A percentile compares a stretch with the other conserved stretches of the same genome.
phyloP scores from a whole-genome alignment of 2,113 vertebrate species.

The Calyptomena viridis region DNA sequence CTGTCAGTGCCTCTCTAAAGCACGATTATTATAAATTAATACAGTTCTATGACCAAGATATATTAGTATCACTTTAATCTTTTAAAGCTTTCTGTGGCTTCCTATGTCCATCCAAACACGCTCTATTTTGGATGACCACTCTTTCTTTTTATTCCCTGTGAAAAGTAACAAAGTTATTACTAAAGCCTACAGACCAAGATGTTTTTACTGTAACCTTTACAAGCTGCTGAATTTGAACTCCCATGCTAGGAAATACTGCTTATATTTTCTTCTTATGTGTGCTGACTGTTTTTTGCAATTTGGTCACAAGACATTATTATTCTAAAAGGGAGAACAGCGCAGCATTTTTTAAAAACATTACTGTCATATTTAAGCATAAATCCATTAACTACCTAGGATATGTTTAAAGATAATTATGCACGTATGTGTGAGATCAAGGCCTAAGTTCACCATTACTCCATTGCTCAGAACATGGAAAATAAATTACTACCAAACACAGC shows the following conservation, averaged over 20 bases:
- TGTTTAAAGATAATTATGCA: not conserved
- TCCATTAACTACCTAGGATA: not conserved
- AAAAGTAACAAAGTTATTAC: not conserved
- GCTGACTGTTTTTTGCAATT: not conserved
- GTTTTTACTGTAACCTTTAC: not conserved
- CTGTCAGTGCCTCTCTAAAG: not conserved
- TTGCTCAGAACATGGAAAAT: not conserved
- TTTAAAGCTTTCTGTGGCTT: not conserved
- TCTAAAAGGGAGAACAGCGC: not conserved
- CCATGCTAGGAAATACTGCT: not conserved
- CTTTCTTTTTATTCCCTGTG: not conserved
- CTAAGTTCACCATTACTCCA: not conserved
- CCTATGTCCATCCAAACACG: not conserved
- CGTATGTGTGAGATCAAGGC: not conserved
- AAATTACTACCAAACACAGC: not conserved
- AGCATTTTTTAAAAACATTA: not conserved
- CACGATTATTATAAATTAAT: not conserved
- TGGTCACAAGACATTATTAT: not conserved
- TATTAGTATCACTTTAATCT: not conserved
- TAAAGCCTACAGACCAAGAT: not conserved
- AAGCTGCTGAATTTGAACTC: not conserved
- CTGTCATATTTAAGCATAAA: not conserved
- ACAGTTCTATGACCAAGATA: not conserved
- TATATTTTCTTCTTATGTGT: not conserved
- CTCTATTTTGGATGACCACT: not conserved